phyloP scores from a whole-genome alignment of 2,797 vertebrate species.

The Scleropages formosus region DNA sequence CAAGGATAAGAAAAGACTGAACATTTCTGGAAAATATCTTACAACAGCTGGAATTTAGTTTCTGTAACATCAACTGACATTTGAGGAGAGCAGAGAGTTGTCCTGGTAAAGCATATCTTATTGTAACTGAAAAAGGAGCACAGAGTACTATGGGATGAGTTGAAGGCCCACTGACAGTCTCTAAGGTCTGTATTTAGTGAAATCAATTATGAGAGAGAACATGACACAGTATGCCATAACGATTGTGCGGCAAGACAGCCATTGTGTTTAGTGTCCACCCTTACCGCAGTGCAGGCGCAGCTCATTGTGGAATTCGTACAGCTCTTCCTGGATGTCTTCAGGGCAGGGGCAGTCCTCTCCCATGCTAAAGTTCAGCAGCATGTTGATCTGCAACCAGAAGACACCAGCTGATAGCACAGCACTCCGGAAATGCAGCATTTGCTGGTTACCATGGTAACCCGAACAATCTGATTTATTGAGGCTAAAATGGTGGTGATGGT shows the following conservation, averaged over 20 bases:
- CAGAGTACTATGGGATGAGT: not conserved
- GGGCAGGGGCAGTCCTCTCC: constrained; percentile 95
- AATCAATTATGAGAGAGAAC: no score
- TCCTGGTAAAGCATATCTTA: not conserved
- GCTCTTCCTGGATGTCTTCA: constrained; percentile 86
- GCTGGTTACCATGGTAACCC: not conserved
- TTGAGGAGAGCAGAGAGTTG: not conserved
- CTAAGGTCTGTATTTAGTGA: no score
- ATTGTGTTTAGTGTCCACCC: constrained; percentile 32
- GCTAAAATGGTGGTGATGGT: not conserved
- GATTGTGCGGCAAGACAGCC: no score
- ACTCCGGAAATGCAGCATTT: not conserved
- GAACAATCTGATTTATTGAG: not conserved
- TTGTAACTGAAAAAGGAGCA: not conserved
- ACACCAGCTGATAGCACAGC: constrained; percentile 22
- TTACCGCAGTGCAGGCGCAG: constrained; percentile 93
- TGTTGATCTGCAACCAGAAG: constrained; percentile 84
- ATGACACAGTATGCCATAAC: no score
- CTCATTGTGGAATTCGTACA: constrained; percentile 90
- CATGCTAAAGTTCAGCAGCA: constrained; percentile 91
- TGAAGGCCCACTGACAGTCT: not conserved
- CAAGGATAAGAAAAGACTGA: not conserved
- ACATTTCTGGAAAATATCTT: not conserved
- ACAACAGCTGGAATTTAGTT: not conserved
- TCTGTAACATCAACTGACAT: not conserved